Conservation (phyloP, 2,888 invertebrate genomes). For the Hedychridium roseum region DNA sequence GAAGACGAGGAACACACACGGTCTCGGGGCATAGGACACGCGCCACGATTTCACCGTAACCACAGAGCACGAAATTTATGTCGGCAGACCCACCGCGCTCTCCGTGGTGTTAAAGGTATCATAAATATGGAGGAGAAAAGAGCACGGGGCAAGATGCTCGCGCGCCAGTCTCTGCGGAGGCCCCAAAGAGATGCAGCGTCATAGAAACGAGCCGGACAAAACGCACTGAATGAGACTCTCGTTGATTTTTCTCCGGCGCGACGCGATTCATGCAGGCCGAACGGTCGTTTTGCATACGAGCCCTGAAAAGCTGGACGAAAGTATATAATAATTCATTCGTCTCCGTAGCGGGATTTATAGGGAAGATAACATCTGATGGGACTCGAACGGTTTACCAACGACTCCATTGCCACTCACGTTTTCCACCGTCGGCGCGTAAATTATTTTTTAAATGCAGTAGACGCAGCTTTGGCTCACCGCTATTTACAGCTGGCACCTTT, state of each 20-base stretch:
- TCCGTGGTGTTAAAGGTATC: slow-evolving; percentile 19
- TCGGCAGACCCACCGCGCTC: slow-evolving; percentile 12
- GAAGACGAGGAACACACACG: background rate
- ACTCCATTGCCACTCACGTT: too few relatives aligned
- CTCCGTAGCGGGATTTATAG: background rate
- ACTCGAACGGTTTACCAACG: too few relatives aligned
- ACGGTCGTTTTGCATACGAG: background rate
- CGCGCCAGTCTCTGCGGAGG: too few relatives aligned
- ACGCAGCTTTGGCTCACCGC: too few relatives aligned
- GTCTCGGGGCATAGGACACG: slow-evolving; percentile 5
- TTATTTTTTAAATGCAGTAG: too few relatives aligned
- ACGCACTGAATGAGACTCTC: background rate
- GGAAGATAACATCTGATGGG: too few relatives aligned
- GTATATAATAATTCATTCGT: too few relatives aligned
- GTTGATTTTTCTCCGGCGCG: background rate
- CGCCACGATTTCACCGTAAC: slow-evolving; percentile 34
- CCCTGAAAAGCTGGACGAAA: too few relatives aligned
- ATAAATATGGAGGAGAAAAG: slow-evolving; percentile 31
- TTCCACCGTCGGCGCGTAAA: too few relatives aligned
- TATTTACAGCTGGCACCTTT: too few relatives aligned
- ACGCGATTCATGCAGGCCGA: background rate
- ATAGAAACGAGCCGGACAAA: background rate
- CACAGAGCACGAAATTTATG: slow-evolving; percentile 38
- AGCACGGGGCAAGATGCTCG: background rate
- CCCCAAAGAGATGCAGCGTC: slow-evolving; percentile 5